Evolutionary conservation across 2,888 invertebrate species (phyloP), one percentile per base, ranked within the genome.

Genomic region (Allygus modestus): DNA sequence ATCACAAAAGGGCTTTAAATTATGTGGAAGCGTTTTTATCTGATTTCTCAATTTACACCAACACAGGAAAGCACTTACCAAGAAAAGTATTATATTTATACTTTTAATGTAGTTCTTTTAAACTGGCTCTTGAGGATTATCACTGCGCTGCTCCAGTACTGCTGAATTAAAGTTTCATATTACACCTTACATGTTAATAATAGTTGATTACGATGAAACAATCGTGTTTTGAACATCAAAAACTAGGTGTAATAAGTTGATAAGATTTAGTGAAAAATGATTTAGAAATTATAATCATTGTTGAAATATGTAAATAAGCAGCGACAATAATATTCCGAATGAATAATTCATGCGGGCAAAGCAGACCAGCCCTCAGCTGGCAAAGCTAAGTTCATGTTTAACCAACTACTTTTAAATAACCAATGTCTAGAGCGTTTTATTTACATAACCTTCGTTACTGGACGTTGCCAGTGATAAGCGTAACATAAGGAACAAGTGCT

Each of bases 1-100:
- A 28, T 65, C 65, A 65, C 28, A 11, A 28, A 31, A 65, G 65
- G 20, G 28, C 15, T 65, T 65, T 65, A 65, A 65, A 65, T 58
- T 9, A 65, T 65, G 12, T 28, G 1, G 65, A 31, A 28, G 31
- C 11, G 1, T 65, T 65, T 65, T 65, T 65, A 15, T 17, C 65
- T 65, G 26, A 65, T 65, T 65, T 65, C 26, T 65, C 65, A 65
- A 65, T 65, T 31, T 65, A 11, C 58, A 20, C 20, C 28, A 15
- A 65, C 65, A 65, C 28, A 28, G 65, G 31, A 65, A 65, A 31
- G 31, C 65, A 65, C 65, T 65, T 54, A 54, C 5, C 5, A 9
- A 23, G 23, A 11, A 54, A 20, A 54, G 20, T 54, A 54, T 23
- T 54, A 54, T 54, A 54, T 23, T 54, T 46, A 9, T 46, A 15